Percentiles rank a stretch among this genome's conserved stretches.
These are phyloP conservation scores for Sander lucioperca DNA, from an alignment of 2,113 vertebrate species.

Conservation along the genomic window DNA sequence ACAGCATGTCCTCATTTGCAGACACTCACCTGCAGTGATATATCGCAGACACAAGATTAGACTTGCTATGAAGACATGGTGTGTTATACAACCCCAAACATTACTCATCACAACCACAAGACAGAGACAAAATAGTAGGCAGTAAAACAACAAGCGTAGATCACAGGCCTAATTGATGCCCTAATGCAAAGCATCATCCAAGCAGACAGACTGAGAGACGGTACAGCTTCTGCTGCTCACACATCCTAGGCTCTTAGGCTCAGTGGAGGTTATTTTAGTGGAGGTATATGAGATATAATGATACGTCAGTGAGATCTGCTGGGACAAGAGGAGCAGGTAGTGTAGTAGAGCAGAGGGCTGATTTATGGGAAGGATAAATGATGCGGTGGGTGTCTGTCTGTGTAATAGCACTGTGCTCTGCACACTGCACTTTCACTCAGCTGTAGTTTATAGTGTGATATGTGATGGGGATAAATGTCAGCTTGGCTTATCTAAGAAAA, in stretches of 20 bases:
- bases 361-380: constrained; percentile 83
- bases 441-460: constrained; percentile 80
- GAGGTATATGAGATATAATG: constrained; percentile 78
- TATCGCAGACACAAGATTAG: constrained; percentile 57
- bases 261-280: constrained; percentile 76
- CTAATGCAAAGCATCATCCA: constrained; percentile 63
- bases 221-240: constrained; percentile 52
- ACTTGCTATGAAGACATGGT: constrained; percentile 48
- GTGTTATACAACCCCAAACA: constrained; percentile 56
- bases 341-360: constrained; percentile 78
- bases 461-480: constrained; percentile 82
- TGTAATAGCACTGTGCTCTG: constrained; percentile 77
- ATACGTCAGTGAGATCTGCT: constrained; percentile 78
- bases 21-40: constrained; percentile 63
- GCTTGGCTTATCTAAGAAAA: constrained; percentile 77
- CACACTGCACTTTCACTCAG: constrained; percentile 75
- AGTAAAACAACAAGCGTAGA: constrained; percentile 61
- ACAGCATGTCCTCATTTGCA: constrained; percentile 62
- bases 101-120: constrained; percentile 56
- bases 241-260: constrained; percentile 69
- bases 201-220: constrained; percentile 55
- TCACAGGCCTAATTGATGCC: constrained; percentile 61
- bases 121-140: constrained; percentile 57
- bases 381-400: constrained; percentile 81
- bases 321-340: constrained; percentile 79